phyloP scores from a whole-genome alignment of 2,113 vertebrate genomes.

The Arenaria interpres region DNA sequence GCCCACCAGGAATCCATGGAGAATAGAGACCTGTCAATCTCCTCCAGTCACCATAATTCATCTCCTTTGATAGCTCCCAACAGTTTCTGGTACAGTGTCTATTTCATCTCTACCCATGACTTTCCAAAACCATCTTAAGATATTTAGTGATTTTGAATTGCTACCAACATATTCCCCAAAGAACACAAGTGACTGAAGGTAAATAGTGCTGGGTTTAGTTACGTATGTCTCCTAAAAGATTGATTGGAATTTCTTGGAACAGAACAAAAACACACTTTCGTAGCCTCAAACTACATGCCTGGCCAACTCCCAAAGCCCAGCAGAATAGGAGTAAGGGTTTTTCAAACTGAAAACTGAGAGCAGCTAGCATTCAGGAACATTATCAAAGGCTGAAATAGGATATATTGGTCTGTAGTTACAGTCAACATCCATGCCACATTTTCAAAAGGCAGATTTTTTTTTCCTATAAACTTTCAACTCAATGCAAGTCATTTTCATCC shows the following conservation, averaged over 20 bases:
- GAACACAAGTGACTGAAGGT: not conserved
- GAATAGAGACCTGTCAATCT: not conserved
- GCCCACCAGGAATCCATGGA: not conserved
- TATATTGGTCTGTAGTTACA: not conserved
- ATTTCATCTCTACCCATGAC: no score
- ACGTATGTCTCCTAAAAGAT: not conserved
- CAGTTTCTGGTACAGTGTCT: not conserved
- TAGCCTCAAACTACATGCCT: not conserved
- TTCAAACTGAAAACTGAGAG: not conserved
- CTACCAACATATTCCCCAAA: not conserved
- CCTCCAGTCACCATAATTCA: not conserved
- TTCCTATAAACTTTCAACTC: not conserved
- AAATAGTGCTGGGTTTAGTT: not conserved
- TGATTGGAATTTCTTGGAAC: not conserved
- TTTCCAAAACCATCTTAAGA: not conserved
- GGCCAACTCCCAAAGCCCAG: not conserved
- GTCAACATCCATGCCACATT: not conserved
- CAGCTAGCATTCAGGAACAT: not conserved
- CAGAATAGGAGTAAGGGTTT: not conserved
- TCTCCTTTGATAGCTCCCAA: not conserved
- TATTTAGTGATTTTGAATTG: not conserved
- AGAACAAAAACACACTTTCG: not conserved
- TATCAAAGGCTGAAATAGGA: not conserved
- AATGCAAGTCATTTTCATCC: not conserved
- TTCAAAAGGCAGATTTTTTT: not conserved